These are phyloP conservation scores for Venusia cambrica DNA, from an alignment of 2,888 invertebrate genomes.

Conservation along the genomic window DNA sequence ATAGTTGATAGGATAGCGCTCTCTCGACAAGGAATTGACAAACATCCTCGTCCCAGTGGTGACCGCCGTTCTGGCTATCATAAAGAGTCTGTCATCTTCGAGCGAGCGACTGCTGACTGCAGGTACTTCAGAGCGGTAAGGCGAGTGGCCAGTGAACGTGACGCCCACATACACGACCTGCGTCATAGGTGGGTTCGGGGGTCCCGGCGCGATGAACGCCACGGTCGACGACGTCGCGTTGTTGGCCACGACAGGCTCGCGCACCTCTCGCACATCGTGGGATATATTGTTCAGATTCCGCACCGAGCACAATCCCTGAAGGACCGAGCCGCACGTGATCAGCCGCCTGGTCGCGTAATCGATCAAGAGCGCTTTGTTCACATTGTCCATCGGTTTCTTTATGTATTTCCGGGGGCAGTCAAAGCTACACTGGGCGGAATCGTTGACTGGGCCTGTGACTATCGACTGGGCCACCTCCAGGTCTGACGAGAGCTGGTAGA, in stretches of 20 bases:
- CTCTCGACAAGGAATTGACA: constrained; percentile 94
- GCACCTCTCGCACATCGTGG: constrained; percentile 87
- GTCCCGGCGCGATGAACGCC: constrained; percentile 97
- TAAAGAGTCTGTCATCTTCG: constrained; percentile 92
- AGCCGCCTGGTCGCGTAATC: constrained; percentile 94
- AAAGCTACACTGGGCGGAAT: constrained; percentile 93
- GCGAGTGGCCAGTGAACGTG: constrained; percentile 94
- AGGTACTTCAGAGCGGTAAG: constrained; percentile 96
- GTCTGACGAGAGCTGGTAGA: constrained; percentile 95
- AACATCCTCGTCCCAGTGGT: constrained; percentile 95
- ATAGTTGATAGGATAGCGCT: constrained; percentile 96
- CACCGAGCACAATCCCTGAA: constrained; percentile 95
- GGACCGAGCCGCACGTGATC: constrained; percentile 95
- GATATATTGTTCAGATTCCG: constrained; percentile 94
- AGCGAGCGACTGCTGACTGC: constrained; percentile 95
- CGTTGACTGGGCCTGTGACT: constrained; percentile 92
- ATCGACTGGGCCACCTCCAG: constrained; percentile 89
- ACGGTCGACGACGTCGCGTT: constrained; percentile 97
- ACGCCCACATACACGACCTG: constrained; percentile 98
- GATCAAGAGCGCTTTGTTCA: constrained; percentile 96
- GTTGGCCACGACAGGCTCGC: constrained; percentile 96
- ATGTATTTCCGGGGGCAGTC: constrained; percentile 89
- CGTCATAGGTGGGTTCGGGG: constrained; percentile 93
- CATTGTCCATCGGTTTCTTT: constrained; percentile 91
- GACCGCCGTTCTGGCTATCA: constrained; percentile 94